Base-by-base conservation (phyloP, 2,888 invertebrate genomes). In the Limnephilus marmoratus region DNA sequence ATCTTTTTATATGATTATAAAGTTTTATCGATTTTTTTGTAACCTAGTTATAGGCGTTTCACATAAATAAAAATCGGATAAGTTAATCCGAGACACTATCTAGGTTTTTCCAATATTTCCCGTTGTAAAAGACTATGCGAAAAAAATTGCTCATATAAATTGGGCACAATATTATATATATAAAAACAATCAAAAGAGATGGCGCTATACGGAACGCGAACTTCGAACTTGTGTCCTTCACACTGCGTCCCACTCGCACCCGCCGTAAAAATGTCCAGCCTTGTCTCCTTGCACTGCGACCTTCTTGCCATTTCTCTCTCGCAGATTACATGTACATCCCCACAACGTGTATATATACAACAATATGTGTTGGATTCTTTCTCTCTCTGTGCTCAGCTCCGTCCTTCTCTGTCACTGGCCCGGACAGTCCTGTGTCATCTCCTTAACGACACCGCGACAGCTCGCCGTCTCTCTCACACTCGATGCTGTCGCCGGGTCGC, bases 351-450 rank as follows among this genome's bases (percentile, higher is more conserved):
- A 24, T n/a, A n/a, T 68, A n/a, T 68, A 41, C 9, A 68, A 68
- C 68, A 68, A 68, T 68, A 85, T 87, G 85, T n/a, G 88, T 82
- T 49, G 81, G 82, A 29, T 89, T 85, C 41, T 68, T 90, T 89
- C 91, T 91, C 83, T 85, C 90, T 91, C 88, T 91, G n/a, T 53
- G 29, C 68, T 86, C 68, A 88, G 87, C 90, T 92, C 88, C 90
- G 83, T 89, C 91, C 85, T 88, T 91, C 89, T 90, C 92, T 90
- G 91, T 92, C 90, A 82, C 91, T 83, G 91, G 90, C 92, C 91
- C 91, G 92, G 92, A 91, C 92, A 91, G 83, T 91, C 88, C 88
- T 89, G 89, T 92, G 92, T 92, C 92, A 92, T 92, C 92, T 92
- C 85, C 87, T 93, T 91, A 93, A 90, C 91, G 91, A 91, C 92